Base-by-base conservation (phyloP, 2,113 vertebrate genomes). In the Proterorhinus semilunaris region DNA sequence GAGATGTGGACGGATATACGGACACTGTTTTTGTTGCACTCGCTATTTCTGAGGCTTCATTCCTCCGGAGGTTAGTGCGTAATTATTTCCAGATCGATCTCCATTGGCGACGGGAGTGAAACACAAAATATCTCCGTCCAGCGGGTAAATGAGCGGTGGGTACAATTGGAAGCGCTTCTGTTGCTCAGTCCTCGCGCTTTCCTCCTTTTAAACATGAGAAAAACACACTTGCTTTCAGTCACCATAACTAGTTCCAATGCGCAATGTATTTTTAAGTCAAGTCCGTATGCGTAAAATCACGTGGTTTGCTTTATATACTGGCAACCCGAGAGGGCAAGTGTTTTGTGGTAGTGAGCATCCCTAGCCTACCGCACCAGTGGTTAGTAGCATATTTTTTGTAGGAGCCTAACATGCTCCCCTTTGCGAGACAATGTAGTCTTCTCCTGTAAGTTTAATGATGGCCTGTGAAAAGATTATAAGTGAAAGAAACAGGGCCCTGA, bases 1-100 rank as follows among this genome's bases (percentile, higher is more conserved):
- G 90, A 91, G 70, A 94, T 94, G 93, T 91, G 92, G 91, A 88
- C 85, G 71, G 87, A 87, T 81, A 73, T 90, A 64, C 82, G 91
- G 80, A 92, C 87, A 44, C 10, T 92, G 79, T 21, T 92, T 72
- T 84, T 93, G 72, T 77, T 93, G 9, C 84, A 87, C 52, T 68
- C 91, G 51, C 57, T 93, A 17, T 1, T 88, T 46, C 72, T 79
- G 76, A 77, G 85, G 82, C 77, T 90, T 15, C 81, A 82, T 74
- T 65, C 71, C 8, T 74, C 76, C 15, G 75, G 81, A 91, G 93
- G 93, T 94, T 27, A 72, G 90, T 84, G 4, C 3, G 8, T 6
- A 63, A 44, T 52, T 10, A 13, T 9, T 2, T 42, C n/a, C 27
- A 62, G 15, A 44, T 48, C 9, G 17, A 63, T 45, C 50, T 46